Base-by-base conservation (phyloP, 1,140 invertebrate genomes). In the Drosophila dunni region DNA sequence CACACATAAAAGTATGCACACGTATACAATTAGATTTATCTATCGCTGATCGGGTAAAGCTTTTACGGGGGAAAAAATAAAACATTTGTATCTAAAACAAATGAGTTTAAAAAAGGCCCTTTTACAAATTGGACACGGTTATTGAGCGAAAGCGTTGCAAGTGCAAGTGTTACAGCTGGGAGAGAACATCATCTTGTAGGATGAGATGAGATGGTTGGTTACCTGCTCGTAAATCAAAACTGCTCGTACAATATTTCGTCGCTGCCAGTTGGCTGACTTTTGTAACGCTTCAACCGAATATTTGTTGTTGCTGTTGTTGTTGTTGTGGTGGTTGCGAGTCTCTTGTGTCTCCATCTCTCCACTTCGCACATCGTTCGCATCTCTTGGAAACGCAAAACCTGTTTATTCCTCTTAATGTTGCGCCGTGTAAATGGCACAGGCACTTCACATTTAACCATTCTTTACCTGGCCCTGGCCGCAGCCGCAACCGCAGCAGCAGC, bases 231-330 rank as follows among this genome's bases (percentile, higher is more conserved):
- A 70, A 78, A 78, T 78, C 75, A 75, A 75, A 85, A 73, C 17
- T 69, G 65, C 65, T 74, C 71, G 57, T 60, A 67, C 73, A 79
- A 76, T 79, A 76, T 75, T 66, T 57, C 71, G 71, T 69, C 66
- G 71, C 44, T 57, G 58, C 24, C 66, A 56, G 66, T 63, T 63
- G 65, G 67, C 70, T 70, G 72, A 48, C 79, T 83, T 79, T 86
- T 82, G 80, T 83, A 89, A 83, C 77, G 83, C 68, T 86, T 86
- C 71, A 76, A 56, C 70, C 70, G 61, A 79, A 74, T 67, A 60
- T 75, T 73, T 58, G 74, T 66, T 63, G 65, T 61, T 46, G 56
- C 29, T 29, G 24, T 29, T 29, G 24, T 29, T 29, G 24, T 5
- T 51, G 73, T 62, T 56, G 62, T 45, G 29, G 24, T 29, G 45